These are phyloP conservation scores for Tigriopus californicus DNA, from an alignment of 2,888 invertebrate genomes.

Conservation along the genomic window DNA sequence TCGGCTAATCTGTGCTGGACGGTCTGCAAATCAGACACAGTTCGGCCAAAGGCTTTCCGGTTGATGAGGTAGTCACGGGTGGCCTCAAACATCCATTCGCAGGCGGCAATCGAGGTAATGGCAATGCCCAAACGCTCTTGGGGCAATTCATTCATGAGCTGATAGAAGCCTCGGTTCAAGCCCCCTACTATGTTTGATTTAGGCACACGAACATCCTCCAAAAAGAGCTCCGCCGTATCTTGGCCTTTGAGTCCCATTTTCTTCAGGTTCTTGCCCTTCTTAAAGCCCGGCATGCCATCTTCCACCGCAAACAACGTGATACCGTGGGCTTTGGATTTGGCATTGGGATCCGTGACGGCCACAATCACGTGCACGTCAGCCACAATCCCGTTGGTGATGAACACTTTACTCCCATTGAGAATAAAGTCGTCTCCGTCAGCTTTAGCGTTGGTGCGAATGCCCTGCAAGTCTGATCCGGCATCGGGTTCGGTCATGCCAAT, in stretches of 20 bases:
- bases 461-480: slow-evolving; percentile 30
- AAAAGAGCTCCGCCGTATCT: slow-evolving; percentile 30
- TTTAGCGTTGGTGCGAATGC: slow-evolving; percentile 28
- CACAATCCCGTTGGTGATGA: slow-evolving; percentile 31
- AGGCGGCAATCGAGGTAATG: slow-evolving; percentile 24
- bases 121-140: slow-evolving; percentile 30
- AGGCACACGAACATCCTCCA: slow-evolving; percentile 29
- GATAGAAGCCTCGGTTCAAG: slow-evolving; percentile 28
- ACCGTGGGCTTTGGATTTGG: slow-evolving; percentile 29
- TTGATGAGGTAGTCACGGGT: slow-evolving; percentile 28
- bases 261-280: slow-evolving; percentile 28
- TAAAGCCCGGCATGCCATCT: slow-evolving; percentile 28
- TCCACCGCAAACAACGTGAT: slow-evolving; percentile 31
- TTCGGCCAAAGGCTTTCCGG: slow-evolving; percentile 30
- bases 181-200: slow-evolving; percentile 26
- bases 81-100: slow-evolving; percentile 31
- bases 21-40: slow-evolving; percentile 27
- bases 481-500: slow-evolving; percentile 32
- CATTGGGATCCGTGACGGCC: slow-evolving; percentile 28
- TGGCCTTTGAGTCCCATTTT: slow-evolving; percentile 30
- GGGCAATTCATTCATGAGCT: slow-evolving; percentile 30
- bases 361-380: slow-evolving; percentile 29
- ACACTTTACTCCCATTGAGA: slow-evolving; percentile 30
- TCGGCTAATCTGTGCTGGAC: slow-evolving; percentile 31
- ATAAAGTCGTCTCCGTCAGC: slow-evolving; percentile 30